phyloP scores from a whole-genome alignment of 2,888 invertebrate genomes.

The Ectobius pallidus region DNA sequence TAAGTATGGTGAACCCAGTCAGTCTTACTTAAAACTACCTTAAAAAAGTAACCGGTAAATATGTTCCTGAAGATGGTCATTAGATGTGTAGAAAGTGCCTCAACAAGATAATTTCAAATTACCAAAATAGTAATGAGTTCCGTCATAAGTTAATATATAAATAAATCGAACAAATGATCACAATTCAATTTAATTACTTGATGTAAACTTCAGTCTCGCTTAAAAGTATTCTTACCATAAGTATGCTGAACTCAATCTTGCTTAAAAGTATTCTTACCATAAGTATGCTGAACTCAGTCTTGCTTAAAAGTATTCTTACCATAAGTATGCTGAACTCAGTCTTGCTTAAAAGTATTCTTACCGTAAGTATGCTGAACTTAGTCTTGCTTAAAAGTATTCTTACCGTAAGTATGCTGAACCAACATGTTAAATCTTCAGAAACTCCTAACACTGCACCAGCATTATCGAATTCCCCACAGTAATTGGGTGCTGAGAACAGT shows the following conservation, averaged over 20 bases:
- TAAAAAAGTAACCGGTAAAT: too few relatives aligned
- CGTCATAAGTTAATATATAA: too few relatives aligned
- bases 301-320: background rate
- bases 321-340: background rate
- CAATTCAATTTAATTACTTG: too few relatives aligned
- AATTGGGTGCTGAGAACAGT: constrained; percentile 62
- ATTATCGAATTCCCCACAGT: constrained; percentile 63
- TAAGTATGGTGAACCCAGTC: too few relatives aligned
- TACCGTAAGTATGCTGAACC: constrained; percentile 57
- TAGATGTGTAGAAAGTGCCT: too few relatives aligned
- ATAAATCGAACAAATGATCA: too few relatives aligned
- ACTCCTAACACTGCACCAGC: constrained; percentile 62
- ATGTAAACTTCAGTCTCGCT: background rate
- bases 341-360: background rate
- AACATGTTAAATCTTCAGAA: constrained; percentile 58
- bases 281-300: background rate
- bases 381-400: constrained; percentile 31
- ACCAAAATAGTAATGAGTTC: too few relatives aligned
- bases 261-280: background rate
- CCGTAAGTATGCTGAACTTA: background rate
- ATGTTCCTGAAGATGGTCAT: too few relatives aligned
- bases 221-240: background rate
- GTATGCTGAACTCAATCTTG: background rate
- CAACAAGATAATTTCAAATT: too few relatives aligned
- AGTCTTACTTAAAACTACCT: too few relatives aligned